Evolutionary conservation across 2,797 vertebrate species (phyloP).

Genomic region (Masticophis lateralis): DNA sequence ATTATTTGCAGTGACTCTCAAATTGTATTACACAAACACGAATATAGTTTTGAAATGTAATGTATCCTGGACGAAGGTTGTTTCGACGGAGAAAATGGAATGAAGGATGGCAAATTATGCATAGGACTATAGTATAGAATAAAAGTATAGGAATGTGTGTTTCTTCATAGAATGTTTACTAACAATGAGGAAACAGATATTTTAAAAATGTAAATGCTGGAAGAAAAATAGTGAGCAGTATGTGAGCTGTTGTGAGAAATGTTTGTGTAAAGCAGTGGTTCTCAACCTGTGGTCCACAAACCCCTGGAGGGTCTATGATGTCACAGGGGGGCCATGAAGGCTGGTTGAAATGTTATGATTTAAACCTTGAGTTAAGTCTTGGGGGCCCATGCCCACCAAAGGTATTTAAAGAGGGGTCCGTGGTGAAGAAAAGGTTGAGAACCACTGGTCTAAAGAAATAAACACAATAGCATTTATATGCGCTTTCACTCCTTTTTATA

Average conservation of each 20-base stretch:
- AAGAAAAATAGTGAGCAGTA: not conserved
- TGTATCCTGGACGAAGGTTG: not conserved
- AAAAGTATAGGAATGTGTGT: not conserved
- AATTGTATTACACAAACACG: not conserved
- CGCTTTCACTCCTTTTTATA: not conserved
- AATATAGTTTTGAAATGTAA: not conserved
- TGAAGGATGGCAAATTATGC: not conserved
- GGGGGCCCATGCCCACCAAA: too few relatives aligned
- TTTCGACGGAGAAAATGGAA: not conserved
- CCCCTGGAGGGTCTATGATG: too few relatives aligned
- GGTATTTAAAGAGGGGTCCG: too few relatives aligned
- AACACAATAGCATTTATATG: not conserved
- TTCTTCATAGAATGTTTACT: not conserved
- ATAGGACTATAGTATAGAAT: not conserved
- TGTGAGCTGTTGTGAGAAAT: not conserved
- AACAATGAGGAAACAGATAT: not conserved
- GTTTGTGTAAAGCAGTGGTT: not conserved
- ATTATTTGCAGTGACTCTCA: not conserved
- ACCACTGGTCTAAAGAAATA: not conserved
- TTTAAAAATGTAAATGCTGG: not conserved
- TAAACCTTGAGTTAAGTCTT: too few relatives aligned
- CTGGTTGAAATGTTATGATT: too few relatives aligned
- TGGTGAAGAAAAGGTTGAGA: too few relatives aligned
- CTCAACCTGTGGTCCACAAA: not conserved
- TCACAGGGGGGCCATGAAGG: too few relatives aligned